Conservation (phyloP, 2,797 vertebrate species). For the Cuculus canorus region DNA sequence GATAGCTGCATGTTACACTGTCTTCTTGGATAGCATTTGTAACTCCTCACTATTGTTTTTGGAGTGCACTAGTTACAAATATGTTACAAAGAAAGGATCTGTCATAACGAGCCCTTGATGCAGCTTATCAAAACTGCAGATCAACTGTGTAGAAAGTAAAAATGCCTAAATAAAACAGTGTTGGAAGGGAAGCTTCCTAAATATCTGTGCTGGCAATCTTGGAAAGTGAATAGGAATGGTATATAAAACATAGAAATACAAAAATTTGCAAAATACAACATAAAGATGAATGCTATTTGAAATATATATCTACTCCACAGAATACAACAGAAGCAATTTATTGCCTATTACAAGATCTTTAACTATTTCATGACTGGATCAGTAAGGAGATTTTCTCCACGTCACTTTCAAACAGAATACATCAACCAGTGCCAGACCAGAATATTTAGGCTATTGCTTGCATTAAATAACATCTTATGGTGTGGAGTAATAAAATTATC, state of each 20-base stretch:
- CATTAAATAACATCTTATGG: background rate
- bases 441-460: no score
- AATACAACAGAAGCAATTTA: background rate
- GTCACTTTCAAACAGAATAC: background rate
- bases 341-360: background rate
- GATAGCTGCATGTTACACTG: background rate
- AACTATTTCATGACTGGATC: background rate
- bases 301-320: background rate
- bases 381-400: background rate
- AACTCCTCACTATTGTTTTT: slow-evolving; percentile 9
- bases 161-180: background rate
- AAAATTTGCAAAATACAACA: background rate
- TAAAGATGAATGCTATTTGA: background rate
- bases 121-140: background rate
- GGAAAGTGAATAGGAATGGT: background rate
- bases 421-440: no score
- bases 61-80: background rate
- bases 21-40: background rate
- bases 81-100: background rate
- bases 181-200: background rate
- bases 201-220: background rate
- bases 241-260: background rate
- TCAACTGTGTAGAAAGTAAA: background rate
- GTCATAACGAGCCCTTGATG: background rate
- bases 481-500: background rate